These are phyloP conservation scores for Amphipoea oculea DNA, from an alignment of 2,888 invertebrate species.

Conservation along the genomic window DNA sequence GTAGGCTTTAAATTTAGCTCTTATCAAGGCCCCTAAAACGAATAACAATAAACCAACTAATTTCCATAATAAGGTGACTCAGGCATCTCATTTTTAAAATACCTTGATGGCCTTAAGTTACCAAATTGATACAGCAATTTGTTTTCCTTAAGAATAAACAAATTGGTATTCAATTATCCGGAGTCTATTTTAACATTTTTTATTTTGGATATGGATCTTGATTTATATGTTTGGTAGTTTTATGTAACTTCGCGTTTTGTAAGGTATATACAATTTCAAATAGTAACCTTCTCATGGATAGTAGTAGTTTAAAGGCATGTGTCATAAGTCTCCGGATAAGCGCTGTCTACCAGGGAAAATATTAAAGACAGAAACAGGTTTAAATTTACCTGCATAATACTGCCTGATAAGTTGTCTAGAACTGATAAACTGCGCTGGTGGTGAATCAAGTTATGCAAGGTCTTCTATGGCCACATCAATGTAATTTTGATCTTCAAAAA, in stretches of 20 bases:
- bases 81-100: slow-evolving; percentile 43
- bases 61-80: slow-evolving; percentile 46
- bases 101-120: slow-evolving; percentile 44
- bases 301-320: neutral
- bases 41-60: slow-evolving; percentile 53
- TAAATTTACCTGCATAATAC: no score
- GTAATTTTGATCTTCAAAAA: no score
- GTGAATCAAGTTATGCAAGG: no score
- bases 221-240: slow-evolving; percentile 25
- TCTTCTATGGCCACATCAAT: no score
- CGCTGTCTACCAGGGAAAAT: no score
- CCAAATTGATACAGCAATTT: slow-evolving; percentile 56
- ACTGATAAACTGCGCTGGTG: no score
- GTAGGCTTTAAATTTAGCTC: slow-evolving; percentile 42
- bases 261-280: neutral
- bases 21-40: slow-evolving; percentile 45
- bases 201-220: slow-evolving; percentile 30
- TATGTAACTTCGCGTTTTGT: neutral
- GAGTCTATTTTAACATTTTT: slow-evolving; percentile 26
- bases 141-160: slow-evolving; percentile 58
- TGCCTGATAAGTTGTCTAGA: no score
- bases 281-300: neutral
- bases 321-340: neutral
- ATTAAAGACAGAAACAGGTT: no score
- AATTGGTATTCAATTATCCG: slow-evolving; percentile 52